Conservation (phyloP, 2,888 invertebrate species). For the Diloba caeruleocephala region DNA sequence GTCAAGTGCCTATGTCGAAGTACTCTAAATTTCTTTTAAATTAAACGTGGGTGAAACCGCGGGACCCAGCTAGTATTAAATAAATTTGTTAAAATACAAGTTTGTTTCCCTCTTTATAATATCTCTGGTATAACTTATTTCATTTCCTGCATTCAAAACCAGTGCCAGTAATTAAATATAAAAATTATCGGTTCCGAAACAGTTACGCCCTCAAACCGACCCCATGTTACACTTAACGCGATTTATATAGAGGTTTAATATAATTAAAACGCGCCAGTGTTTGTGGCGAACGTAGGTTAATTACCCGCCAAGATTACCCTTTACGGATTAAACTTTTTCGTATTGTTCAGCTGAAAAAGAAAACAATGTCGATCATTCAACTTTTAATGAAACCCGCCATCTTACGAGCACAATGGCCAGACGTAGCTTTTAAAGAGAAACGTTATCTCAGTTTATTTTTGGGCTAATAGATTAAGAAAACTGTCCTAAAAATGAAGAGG, state of each 20-base stretch:
- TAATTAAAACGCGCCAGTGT: slow-evolving; percentile 71
- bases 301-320: slow-evolving; percentile 60
- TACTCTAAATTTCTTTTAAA: too few species aligned
- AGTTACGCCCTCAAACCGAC: slow-evolving; percentile 57
- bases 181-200: slow-evolving; percentile 55
- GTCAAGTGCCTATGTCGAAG: too few species aligned
- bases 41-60: too few species aligned
- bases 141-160: slow-evolving; percentile 10
- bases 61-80: too few species aligned
- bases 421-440: slow-evolving; percentile 20
- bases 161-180: slow-evolving; percentile 4
- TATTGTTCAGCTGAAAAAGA: slow-evolving; percentile 45
- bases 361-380: slow-evolving; percentile 62
- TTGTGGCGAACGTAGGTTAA: slow-evolving; percentile 67
- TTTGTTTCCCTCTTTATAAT: neutral
- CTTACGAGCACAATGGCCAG: slow-evolving; percentile 16
- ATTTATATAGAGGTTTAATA: slow-evolving; percentile 62
- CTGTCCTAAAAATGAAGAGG: slow-evolving; percentile 16
- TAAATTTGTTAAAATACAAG: neutral
- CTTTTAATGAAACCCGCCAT: slow-evolving; percentile 63
- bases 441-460: slow-evolving; percentile 35
- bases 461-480: slow-evolving; percentile 35
- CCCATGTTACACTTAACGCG: slow-evolving; percentile 60
- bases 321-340: slow-evolving; percentile 61
- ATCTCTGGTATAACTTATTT: neutral